Conservation (phyloP, 64 coral and sea anemone species). For the Orbicella faveolata region DNA sequence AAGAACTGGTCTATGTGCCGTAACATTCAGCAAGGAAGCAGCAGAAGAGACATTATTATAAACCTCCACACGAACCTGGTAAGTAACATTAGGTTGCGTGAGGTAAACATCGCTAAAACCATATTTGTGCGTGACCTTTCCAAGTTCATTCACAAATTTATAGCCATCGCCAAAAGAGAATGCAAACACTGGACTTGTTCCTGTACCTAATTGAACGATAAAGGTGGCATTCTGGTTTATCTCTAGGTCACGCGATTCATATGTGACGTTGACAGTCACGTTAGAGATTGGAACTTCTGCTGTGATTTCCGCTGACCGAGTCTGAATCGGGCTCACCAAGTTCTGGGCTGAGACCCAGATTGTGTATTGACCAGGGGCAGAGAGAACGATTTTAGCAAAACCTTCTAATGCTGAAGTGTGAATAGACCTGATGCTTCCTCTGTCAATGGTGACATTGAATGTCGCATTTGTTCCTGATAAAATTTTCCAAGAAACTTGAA, state of each 20-base stretch:
- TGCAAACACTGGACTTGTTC: conserved; percentile 6
- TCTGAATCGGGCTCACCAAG: conserved; percentile 7
- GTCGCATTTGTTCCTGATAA: conserved; percentile 27
- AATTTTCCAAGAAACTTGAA: conserved; percentile 21
- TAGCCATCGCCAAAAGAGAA: conserved; percentile 28
- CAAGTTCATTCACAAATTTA: neutral
- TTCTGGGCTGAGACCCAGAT: neutral
- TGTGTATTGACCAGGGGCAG: neutral
- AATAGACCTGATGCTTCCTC: neutral
- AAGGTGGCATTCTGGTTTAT: conserved; percentile 19
- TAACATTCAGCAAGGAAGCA: neutral
- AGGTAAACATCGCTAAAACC: neutral
- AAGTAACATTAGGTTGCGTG: neutral
- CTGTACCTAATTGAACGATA: neutral
- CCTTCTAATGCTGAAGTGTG: neutral
- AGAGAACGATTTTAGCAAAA: neutral
- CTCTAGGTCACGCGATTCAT: neutral
- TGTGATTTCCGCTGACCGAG: neutral
- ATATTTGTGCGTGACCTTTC: neutral
- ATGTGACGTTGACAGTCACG: neutral
- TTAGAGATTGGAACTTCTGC: neutral
- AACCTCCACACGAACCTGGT: neutral
- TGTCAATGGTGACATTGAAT: neutral
- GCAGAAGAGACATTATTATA: conserved; percentile 1
- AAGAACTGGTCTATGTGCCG: conserved; percentile 18